These are phyloP conservation scores for Drosophila fulvimacula DNA, from an alignment of 2,888 invertebrate genomes.

Conservation along the genomic window DNA sequence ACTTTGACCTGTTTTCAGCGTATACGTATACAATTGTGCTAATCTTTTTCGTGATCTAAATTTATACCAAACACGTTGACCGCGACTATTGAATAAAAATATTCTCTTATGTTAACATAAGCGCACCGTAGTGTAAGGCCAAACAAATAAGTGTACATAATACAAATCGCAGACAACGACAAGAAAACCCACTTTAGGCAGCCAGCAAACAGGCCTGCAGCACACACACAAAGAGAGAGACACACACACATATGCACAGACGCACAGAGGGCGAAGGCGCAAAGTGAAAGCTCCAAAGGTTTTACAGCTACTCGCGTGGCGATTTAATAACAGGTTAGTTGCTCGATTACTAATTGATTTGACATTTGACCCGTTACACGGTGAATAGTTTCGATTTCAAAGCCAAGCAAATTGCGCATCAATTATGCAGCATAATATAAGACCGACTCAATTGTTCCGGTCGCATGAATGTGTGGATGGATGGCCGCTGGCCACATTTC, in stretches of 20 bases:
- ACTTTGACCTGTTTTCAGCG: constrained; percentile 37
- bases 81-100: constrained; percentile 16
- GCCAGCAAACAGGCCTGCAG: constrained; percentile 26
- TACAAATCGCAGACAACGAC: constrained; percentile 38
- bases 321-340: constrained; percentile 53
- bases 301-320: constrained; percentile 33
- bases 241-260: constrained; percentile 5
- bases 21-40: constrained; percentile 16
- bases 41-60: constrained; percentile 14
- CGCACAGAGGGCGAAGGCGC: constrained; percentile 7
- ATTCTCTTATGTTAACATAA: constrained; percentile 8
- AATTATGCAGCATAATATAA: constrained; percentile 74
- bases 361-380: constrained; percentile 23
- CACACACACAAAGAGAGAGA: constrained; percentile 1
- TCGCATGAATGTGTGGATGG: constrained; percentile 3
- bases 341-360: constrained; percentile 36
- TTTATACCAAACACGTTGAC: not conserved
- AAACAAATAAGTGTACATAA: constrained; percentile 37
- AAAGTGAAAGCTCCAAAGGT: constrained; percentile 15
- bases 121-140: constrained; percentile 12
- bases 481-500: constrained; percentile 20
- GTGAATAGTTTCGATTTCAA: not conserved
- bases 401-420: constrained; percentile 47
- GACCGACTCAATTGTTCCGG: constrained; percentile 35
- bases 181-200: constrained; percentile 51